Conservation (phyloP, 1,140 invertebrate species). For the Drosophila rufa region DNA sequence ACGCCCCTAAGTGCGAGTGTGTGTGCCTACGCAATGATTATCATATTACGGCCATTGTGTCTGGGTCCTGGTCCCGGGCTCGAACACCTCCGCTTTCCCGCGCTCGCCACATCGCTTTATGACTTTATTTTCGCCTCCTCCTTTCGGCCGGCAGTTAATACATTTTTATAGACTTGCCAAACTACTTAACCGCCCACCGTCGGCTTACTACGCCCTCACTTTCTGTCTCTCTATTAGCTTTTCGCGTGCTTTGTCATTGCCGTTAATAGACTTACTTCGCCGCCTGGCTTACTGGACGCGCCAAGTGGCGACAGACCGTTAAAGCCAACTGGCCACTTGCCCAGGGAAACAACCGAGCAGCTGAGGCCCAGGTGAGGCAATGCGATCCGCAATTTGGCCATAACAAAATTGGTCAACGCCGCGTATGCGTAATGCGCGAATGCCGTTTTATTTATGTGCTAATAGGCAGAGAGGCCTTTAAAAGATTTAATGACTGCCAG, state of each 20-base stretch:
- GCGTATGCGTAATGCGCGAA: constrained; percentile 70
- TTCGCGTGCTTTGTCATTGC: constrained; percentile 82
- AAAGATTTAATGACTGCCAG: constrained; percentile 13
- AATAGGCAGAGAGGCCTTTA: constrained; percentile 11
- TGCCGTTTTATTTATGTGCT: constrained; percentile 48
- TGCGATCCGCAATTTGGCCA: constrained; percentile 13
- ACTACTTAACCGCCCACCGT: constrained; percentile 52
- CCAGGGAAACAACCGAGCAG: not conserved
- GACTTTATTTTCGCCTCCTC: constrained; percentile 77
- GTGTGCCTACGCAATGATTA: constrained; percentile 71
- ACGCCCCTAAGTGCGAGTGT: constrained; percentile 44
- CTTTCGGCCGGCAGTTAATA: constrained; percentile 67
- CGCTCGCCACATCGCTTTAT: constrained; percentile 60
- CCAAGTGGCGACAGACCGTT: constrained; percentile 33
- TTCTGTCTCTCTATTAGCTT: constrained; percentile 78
- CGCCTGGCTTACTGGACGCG: constrained; percentile 19
- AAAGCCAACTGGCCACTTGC: constrained; percentile 69
- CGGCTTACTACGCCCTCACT: not conserved
- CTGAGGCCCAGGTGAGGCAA: constrained; percentile 47
- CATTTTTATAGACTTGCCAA: constrained; percentile 80
- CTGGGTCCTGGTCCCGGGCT: constrained; percentile 10
- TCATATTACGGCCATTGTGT: constrained; percentile 75
- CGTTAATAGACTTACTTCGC: constrained; percentile 79
- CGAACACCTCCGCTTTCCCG: constrained; percentile 16
- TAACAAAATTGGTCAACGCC: constrained; percentile 56